These are phyloP conservation scores for Bimastos eiseni DNA, from an alignment of 2,888 invertebrate genomes.

Conservation along the genomic window DNA sequence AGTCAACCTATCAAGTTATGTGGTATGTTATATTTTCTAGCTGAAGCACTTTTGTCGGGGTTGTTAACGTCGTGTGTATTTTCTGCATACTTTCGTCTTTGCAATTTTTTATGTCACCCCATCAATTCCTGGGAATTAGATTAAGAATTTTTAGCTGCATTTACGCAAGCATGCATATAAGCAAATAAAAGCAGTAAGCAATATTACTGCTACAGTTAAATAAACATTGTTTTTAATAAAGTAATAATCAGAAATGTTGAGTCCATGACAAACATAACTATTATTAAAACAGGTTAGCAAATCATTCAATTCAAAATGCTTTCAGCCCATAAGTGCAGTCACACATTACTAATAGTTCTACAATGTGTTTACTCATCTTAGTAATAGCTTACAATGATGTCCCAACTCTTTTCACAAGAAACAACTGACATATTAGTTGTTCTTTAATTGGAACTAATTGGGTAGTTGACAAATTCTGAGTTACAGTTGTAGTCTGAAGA, in stretches of 20 bases:
- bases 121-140: too few species aligned
- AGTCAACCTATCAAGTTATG: too few species aligned
- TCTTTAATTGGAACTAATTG: not conserved
- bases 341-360: not conserved
- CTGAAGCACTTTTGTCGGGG: too few species aligned
- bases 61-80: too few species aligned
- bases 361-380: not conserved
- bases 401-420: not conserved
- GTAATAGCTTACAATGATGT: not conserved
- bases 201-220: not conserved
- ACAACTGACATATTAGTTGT: not conserved
- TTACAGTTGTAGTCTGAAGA: not conserved
- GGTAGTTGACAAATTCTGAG: constrained; percentile 2
- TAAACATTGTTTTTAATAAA: not conserved
- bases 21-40: too few species aligned
- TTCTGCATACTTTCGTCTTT: too few species aligned
- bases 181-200: not conserved
- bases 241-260: not conserved
- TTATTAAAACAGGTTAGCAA: not conserved
- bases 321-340: too few species aligned
- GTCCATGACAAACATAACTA: not conserved
- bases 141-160: too few species aligned
- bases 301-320: not conserved
- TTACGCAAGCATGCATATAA: too few species aligned
- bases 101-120: too few species aligned